phyloP scores from a whole-genome alignment of 2,113 vertebrate genomes.

The Pedionomus torquatus region DNA sequence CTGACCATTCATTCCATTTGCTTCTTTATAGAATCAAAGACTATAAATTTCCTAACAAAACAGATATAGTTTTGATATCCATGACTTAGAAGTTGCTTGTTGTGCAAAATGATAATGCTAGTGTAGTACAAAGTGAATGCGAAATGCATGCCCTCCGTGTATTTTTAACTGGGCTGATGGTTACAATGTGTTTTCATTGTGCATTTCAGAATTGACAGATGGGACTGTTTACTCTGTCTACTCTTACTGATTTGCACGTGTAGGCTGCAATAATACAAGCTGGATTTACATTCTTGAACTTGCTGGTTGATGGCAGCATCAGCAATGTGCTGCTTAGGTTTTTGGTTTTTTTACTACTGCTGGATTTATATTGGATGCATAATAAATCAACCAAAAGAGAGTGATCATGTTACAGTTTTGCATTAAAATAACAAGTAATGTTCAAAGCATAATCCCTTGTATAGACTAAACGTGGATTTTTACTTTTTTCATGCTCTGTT shows the following conservation, averaged over 20 bases:
- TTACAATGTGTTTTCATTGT: slow-evolving; percentile 67
- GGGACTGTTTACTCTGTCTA: slow-evolving; percentile 72
- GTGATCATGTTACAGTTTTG: neutral
- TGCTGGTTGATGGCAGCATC: slow-evolving; percentile 45
- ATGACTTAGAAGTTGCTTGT: slow-evolving; percentile 14
- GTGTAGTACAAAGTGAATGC: slow-evolving; percentile 50
- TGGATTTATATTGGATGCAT: slow-evolving; percentile 44
- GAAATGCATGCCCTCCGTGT: slow-evolving; percentile 32
- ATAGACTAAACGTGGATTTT: neutral
- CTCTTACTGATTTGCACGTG: slow-evolving; percentile 69
- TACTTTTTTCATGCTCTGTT: neutral
- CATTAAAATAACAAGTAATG: neutral
- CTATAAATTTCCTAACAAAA: neutral
- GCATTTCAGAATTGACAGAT: slow-evolving; percentile 69
- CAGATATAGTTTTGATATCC: neutral
- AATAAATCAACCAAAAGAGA: slow-evolving; percentile 12
- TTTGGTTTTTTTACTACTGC: slow-evolving; percentile 18
- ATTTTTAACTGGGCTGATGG: slow-evolving; percentile 62
- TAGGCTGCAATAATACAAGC: slow-evolving; percentile 64
- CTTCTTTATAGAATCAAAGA: neutral
- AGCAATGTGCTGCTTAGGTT: neutral
- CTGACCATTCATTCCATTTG: neutral
- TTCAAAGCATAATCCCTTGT: neutral
- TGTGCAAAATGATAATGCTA: slow-evolving; percentile 33
- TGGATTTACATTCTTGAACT: slow-evolving; percentile 70